These are phyloP conservation scores for Agrypnia vestita DNA, from an alignment of 1,140 invertebrate species.

Conservation along the genomic window DNA sequence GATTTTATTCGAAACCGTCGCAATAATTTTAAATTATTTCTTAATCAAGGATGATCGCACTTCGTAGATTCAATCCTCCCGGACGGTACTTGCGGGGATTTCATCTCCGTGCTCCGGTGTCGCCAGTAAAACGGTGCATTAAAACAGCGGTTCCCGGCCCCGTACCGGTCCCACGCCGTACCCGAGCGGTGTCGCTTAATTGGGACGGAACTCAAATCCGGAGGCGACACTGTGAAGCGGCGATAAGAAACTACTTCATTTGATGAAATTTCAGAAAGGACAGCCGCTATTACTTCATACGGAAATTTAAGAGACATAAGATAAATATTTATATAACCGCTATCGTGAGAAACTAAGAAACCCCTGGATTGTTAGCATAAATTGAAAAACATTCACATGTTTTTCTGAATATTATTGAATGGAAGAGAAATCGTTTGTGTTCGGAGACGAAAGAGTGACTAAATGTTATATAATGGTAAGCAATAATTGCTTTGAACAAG, in stretches of 20 bases:
- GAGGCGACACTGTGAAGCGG: constrained; percentile 36
- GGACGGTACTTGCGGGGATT: not conserved
- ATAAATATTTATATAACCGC: too few species aligned
- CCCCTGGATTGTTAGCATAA: too few species aligned
- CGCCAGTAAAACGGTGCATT: constrained; percentile 25
- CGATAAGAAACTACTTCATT: constrained; percentile 14
- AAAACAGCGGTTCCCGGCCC: constrained; percentile 13
- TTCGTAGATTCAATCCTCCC: not conserved
- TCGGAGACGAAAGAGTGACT: too few species aligned
- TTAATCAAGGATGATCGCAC: too few species aligned
- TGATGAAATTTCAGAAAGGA: constrained; percentile 30
- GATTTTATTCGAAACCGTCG: too few species aligned
- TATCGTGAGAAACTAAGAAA: too few species aligned
- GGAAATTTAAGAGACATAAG: not conserved
- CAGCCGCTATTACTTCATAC: constrained; percentile 10
- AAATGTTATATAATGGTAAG: too few species aligned
- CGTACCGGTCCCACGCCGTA: not conserved
- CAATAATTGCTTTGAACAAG: too few species aligned
- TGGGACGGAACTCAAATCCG: constrained; percentile 23
- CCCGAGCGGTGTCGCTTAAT: constrained; percentile 17
- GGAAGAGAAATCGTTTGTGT: too few species aligned
- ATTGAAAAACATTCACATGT: too few species aligned
- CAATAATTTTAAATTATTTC: too few species aligned
- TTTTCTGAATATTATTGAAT: too few species aligned
- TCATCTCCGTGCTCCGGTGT: not conserved